phyloP scores from a whole-genome alignment of 2,797 vertebrate species.

The Pempheris klunzingeri region DNA sequence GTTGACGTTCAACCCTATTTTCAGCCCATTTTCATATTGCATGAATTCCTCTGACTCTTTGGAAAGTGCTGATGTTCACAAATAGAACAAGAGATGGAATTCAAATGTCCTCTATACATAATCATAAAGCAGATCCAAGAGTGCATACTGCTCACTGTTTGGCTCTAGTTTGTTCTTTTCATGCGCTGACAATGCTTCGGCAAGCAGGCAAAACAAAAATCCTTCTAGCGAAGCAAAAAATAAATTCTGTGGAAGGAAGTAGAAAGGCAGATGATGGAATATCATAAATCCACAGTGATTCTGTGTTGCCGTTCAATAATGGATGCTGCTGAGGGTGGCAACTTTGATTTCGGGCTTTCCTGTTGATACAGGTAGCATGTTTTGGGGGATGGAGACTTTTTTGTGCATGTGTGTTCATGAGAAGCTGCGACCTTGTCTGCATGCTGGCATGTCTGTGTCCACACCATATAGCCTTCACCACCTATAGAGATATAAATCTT shows the following conservation, averaged over 20 bases:
- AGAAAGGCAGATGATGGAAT: conserved; percentile 56
- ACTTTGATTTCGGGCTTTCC: conserved; percentile 44
- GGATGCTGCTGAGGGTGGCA: conserved; percentile 40
- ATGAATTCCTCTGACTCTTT: conserved; percentile 27
- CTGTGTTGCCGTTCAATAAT: conserved; percentile 31
- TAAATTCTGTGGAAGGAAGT: conserved; percentile 37
- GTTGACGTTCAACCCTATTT: conserved; percentile 37
- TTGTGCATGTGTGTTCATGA: conserved; percentile 5
- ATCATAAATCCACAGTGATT: conserved; percentile 62
- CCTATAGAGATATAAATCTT: conserved; percentile 63
- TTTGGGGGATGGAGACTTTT: not conserved
- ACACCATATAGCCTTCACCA: conserved; percentile 24
- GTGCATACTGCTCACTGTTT: conserved; percentile 13
- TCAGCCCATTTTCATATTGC: conserved; percentile 37
- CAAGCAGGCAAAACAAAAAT: conserved; percentile 62
- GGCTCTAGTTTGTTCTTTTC: conserved; percentile 46
- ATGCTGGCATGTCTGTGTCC: conserved; percentile 17
- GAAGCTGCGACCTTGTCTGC: conserved; percentile 46
- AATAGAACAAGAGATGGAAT: conserved; percentile 63
- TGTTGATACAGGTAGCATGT: conserved; percentile 18
- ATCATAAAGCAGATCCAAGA: conserved; percentile 44
- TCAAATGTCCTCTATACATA: conserved; percentile 61
- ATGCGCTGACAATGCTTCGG: conserved; percentile 31
- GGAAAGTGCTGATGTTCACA: conserved; percentile 60
- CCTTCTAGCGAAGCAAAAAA: conserved; percentile 43